phyloP scores from a whole-genome alignment of 2,888 invertebrate genomes.

The Euplexia lucipara region DNA sequence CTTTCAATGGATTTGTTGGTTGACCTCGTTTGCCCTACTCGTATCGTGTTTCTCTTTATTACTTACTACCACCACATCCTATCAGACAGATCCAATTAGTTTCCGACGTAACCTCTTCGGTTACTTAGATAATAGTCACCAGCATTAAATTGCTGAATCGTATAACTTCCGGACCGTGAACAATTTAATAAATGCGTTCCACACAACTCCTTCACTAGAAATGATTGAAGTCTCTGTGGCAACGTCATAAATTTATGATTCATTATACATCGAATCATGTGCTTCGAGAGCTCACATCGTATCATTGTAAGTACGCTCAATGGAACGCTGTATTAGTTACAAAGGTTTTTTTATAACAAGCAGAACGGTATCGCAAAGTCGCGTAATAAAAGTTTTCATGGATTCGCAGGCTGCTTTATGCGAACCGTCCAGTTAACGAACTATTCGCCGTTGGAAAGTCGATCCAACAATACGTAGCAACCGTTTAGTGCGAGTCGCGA shows the following conservation, averaged over 20 bases:
- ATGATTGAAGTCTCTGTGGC: slow-evolving; percentile 33
- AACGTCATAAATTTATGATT: slow-evolving; percentile 37
- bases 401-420: slow-evolving; percentile 50
- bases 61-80: neutral
- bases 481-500: slow-evolving; percentile 24
- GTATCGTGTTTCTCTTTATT: slow-evolving; percentile 10
- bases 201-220: slow-evolving; percentile 42
- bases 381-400: slow-evolving; percentile 60
- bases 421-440: slow-evolving; percentile 39
- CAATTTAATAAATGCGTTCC: slow-evolving; percentile 43
- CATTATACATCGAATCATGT: slow-evolving; percentile 58
- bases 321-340: slow-evolving; percentile 24
- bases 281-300: slow-evolving; percentile 27
- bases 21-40: slow-evolving; percentile 11
- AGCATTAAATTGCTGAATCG: slow-evolving; percentile 41
- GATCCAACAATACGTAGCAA: slow-evolving; percentile 69
- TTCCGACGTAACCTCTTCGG: slow-evolving; percentile 2
- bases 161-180: slow-evolving; percentile 43
- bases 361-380: slow-evolving; percentile 20
- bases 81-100: slow-evolving; percentile 33
- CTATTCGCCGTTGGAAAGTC: slow-evolving; percentile 73
- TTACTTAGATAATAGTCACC: slow-evolving; percentile 12
- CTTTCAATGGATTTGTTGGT: neutral
- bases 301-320: slow-evolving; percentile 32
- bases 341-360: slow-evolving; percentile 17